phyloP scores from a whole-genome alignment of 2,888 invertebrate species.

The Rhagonycha fulva region DNA sequence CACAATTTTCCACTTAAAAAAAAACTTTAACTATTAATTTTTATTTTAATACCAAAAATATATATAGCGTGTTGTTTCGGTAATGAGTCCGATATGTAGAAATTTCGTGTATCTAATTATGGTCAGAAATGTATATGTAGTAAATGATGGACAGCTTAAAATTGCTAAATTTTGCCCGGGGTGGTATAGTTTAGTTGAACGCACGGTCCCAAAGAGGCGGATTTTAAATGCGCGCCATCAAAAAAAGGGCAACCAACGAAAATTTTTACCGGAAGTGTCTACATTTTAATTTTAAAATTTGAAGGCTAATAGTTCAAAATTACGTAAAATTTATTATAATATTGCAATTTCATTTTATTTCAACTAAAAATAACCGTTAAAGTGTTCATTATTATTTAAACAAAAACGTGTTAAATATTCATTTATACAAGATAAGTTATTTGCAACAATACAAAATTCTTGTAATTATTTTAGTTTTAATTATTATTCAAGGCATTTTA shows the following conservation, averaged over 20 bases:
- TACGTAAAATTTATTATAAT: neutral
- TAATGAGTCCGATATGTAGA: conserved; percentile 27
- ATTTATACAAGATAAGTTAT: neutral
- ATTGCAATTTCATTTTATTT: neutral
- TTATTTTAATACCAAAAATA: conserved; percentile 1
- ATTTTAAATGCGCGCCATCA: neutral
- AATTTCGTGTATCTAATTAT: conserved; percentile 31
- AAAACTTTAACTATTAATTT: neutral
- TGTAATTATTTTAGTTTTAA: neutral
- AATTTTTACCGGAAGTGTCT: neutral
- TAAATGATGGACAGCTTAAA: conserved; percentile 31
- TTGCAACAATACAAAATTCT: neutral
- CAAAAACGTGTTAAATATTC: neutral
- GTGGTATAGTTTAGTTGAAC: conserved; percentile 16
- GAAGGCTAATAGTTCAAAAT: neutral
- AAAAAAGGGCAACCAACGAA: neutral
- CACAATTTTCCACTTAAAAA: neutral
- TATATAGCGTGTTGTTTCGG: conserved; percentile 14
- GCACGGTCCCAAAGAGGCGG: conserved; percentile 16
- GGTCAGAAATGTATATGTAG: conserved; percentile 23
- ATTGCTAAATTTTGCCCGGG: conserved; percentile 30
- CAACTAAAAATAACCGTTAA: neutral
- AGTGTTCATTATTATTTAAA: neutral
- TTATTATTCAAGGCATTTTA: neutral
- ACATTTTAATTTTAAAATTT: neutral